Base-by-base conservation (phyloP, 2,888 invertebrate genomes). In the Troglohyphantes excavatus region DNA sequence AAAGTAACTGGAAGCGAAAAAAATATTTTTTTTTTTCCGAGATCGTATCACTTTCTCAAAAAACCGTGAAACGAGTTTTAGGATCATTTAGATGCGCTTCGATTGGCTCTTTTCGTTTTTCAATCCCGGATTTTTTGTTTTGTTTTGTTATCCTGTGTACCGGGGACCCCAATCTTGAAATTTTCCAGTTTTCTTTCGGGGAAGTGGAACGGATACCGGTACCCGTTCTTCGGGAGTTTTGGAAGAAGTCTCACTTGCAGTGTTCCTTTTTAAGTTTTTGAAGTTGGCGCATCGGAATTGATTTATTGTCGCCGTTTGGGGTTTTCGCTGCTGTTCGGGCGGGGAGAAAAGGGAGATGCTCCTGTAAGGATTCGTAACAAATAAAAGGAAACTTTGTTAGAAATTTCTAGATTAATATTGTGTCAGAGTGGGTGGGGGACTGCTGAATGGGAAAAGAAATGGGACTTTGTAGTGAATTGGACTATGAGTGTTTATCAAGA, bases 61-160 rank as follows among this genome's bases (percentile, higher is more conserved):
- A 79, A 70, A 81, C 70, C 59, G 61, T 81, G 81, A 81, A 81
- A 70, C 59, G 59, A 59, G 79, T 27, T 79, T 67, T 79, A 19
- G 67, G 39, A 81, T 70, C 70, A 81, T 81, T 81, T 81, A 70
- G 70, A 81, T 81, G n/a, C 81, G 33, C 19, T 59, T 33, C 39
- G 46, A 67, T 79, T 59, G 39, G 43, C 43, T 6, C 33, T 7
- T 53, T 70, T 39, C 70, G 19, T 70, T 68, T 70, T 29, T 23
- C 26, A 27, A 23, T 21, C 13, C 23, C 29, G 21, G 26, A 17
- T n/a, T 7, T 7, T 1, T 63, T 67, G 39, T 65, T 73, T 73
- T 43, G 43, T 53, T 13, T 11, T 39, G 39, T 39, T 39, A 11
- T 39, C 39, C 39, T n/a, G 53, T 33, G 53, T 11, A n/a, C 53